These are phyloP conservation scores for Solenopsis fugax DNA, from an alignment of 1,140 invertebrate species.

Conservation along the genomic window DNA sequence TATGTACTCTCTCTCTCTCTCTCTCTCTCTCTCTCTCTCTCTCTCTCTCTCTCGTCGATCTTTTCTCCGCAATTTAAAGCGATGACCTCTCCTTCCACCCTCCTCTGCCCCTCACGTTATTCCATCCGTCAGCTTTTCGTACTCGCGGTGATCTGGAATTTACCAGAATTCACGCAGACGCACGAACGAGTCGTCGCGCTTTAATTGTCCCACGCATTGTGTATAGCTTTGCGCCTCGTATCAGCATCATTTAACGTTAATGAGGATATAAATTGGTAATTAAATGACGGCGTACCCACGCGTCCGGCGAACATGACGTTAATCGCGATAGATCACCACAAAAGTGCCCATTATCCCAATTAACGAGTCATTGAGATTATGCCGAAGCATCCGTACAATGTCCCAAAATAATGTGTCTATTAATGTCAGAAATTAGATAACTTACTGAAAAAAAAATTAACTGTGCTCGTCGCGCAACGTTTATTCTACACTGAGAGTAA, in stretches of 20 bases:
- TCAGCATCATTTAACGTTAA: slow-evolving; percentile 39
- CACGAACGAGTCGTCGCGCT: background rate
- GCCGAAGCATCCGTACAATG: background rate
- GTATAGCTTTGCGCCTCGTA: background rate
- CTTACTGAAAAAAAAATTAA: background rate
- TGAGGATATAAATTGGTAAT: slow-evolving; percentile 48
- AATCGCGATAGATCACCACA: slow-evolving; percentile 31
- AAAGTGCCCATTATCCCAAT: slow-evolving; percentile 45
- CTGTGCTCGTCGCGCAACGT: background rate
- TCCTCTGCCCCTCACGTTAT: background rate
- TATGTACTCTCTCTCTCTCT: background rate
- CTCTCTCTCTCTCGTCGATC: background rate
- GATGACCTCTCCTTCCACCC: background rate
- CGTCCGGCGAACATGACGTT: slow-evolving; percentile 17
- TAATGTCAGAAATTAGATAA: background rate
- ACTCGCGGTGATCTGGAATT: background rate
- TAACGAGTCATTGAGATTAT: slow-evolving; percentile 39
- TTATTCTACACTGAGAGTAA: background rate
- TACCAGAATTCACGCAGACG: background rate
- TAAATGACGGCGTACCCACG: background rate
- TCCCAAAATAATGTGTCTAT: background rate
- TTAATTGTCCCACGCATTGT: background rate
- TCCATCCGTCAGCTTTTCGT: background rate
- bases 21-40: background rate
- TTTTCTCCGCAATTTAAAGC: slow-evolving; percentile 16